Base-by-base conservation (phyloP, 2,888 invertebrate species). In the Drosophila flavopinicola region DNA sequence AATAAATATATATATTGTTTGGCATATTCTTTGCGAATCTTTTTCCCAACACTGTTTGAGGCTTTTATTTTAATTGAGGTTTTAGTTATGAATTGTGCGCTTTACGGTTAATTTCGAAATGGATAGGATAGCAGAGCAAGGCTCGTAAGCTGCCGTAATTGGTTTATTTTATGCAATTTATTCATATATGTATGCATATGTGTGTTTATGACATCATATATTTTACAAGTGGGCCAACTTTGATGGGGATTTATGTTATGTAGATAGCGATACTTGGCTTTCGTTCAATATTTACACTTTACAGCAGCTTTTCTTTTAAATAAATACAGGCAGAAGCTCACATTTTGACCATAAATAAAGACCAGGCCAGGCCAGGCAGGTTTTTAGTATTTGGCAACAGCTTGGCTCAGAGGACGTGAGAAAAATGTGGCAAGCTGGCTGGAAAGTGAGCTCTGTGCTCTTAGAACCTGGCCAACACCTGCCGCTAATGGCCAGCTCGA, bases 11-110 rank as follows among this genome's bases (percentile, higher is more conserved):
- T 25, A 11, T 20, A 11, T 23, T 20, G 7, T 53, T 20, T 9
- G 6, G 9, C 6, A 56, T 44, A 65, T 77, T 65, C 67, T 44
- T 51, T 65, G 7, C 27, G 24, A 45, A 53, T 72, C 45, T 51
- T 49, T 35, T 15, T n/a, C n/a, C n/a, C 49, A 15, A 10, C 30
- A 48, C 15, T 52, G 20, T 41, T 52, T 44, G 42, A 48, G 33
- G 61, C 57, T 73, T 73, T 73, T 37, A 67, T 67, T 82, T 74
- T 67, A 82, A 85, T 85, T 82, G 85, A 66, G 70, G 66, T 78
- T 78, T 68, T 65, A 53, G 70, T 33, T 59, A 59, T 65, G 53
- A 68, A 74, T 64, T 68, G 58, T 64, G 37, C 52, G 75, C 54
- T 66, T 74, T 72, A 74, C 54, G 61, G 69, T 72, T 72, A 74